These are phyloP conservation scores for Laterallus jamaicensis DNA, from an alignment of 2,113 vertebrate species.

Conservation along the genomic window DNA sequence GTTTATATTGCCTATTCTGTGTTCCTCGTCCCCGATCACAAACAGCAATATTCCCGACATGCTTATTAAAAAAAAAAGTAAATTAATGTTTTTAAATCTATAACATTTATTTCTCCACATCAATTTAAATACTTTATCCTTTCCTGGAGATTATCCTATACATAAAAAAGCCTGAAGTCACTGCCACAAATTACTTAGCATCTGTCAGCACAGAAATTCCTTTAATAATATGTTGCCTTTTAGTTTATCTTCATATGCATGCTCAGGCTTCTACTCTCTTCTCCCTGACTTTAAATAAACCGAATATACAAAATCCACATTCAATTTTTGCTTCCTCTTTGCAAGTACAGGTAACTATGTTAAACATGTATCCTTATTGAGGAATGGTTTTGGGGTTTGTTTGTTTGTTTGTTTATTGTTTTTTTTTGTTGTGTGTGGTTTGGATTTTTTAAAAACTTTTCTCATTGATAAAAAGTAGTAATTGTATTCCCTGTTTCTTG, in stretches of 20 bases:
- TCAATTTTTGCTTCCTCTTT: not conserved
- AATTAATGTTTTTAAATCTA: not conserved
- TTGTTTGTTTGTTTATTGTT: no score
- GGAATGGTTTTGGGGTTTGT: no score
- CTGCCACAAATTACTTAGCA: not conserved
- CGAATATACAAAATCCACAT: not conserved
- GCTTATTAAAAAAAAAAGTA: not conserved
- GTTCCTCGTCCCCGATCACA: not conserved
- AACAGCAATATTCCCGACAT: not conserved
- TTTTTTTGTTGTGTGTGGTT: no score
- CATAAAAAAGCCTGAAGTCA: rapidly evolving
- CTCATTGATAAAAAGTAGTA: not conserved
- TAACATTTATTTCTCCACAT: not conserved
- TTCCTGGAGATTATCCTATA: not conserved
- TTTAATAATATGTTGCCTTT: not conserved
- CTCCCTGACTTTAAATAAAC: not conserved
- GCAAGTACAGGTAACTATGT: not conserved
- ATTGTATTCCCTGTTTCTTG: not conserved
- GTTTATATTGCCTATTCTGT: not conserved
- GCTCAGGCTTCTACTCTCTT: not conserved
- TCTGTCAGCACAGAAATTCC: not conserved
- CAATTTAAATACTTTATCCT: not conserved
- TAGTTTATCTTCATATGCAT: not conserved
- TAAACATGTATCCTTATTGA: not conserved
- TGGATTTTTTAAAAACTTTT: not conserved